These are phyloP conservation scores for Anhinga rufa DNA, from an alignment of 2,113 vertebrate genomes.

Conservation along the genomic window DNA sequence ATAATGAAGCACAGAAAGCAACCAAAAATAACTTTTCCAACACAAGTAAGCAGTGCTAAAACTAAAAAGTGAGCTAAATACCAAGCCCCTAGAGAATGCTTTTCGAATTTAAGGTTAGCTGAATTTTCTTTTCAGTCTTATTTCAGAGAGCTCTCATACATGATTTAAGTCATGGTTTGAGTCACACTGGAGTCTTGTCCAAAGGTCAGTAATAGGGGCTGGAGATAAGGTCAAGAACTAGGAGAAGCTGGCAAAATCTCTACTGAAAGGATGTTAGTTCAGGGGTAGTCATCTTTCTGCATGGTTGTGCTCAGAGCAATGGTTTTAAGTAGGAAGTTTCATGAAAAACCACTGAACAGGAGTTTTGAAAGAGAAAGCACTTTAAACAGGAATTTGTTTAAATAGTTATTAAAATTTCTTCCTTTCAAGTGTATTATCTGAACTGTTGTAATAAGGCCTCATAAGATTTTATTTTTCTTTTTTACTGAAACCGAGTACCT, in stretches of 20 bases:
- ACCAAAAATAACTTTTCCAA: constrained; percentile 67
- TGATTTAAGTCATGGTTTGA: background rate
- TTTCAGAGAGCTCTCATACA: background rate
- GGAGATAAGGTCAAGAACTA: background rate
- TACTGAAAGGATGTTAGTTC: background rate
- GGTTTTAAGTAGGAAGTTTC: background rate
- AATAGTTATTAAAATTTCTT: background rate
- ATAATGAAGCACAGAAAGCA: constrained; percentile 53
- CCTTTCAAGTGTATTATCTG: background rate
- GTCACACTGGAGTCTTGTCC: background rate
- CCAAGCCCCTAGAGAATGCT: background rate
- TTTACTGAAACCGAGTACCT: background rate
- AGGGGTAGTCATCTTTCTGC: background rate
- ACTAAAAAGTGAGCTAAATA: background rate
- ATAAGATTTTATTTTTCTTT: background rate
- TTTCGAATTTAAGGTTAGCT: background rate
- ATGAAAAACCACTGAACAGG: background rate
- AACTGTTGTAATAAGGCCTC: background rate
- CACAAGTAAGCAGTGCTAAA: constrained; percentile 46
- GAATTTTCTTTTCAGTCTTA: background rate
- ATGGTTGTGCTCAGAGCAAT: background rate
- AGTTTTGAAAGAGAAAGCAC: background rate
- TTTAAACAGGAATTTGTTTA: background rate
- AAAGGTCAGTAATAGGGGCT: background rate
- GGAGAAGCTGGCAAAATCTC: background rate